phyloP scores from a whole-genome alignment of 2,888 invertebrate species.

The Drosophila neotestacea region DNA sequence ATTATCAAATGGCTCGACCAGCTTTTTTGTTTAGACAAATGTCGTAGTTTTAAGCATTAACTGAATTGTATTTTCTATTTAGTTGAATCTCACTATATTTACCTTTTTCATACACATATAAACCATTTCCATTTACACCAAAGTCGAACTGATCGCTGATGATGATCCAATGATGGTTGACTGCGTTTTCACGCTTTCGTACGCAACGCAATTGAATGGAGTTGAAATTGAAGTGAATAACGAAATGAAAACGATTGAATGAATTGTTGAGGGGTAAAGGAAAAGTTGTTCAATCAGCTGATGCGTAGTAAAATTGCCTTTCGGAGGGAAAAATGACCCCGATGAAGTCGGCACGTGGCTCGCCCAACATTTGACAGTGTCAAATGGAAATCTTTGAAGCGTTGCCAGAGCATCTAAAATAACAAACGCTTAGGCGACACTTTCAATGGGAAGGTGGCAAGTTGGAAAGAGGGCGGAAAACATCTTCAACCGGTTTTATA shows the following conservation, averaged over 20 bases:
- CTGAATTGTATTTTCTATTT: too few relatives aligned
- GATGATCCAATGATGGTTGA: conserved; percentile 21
- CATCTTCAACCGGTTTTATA: conserved; percentile 60
- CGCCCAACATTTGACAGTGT: conserved; percentile 15
- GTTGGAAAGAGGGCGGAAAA: not conserved
- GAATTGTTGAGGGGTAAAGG: conserved; percentile 13
- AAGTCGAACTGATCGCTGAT: conserved; percentile 7
- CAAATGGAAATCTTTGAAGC: conserved; percentile 59
- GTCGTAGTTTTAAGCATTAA: too few relatives aligned
- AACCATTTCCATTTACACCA: not conserved
- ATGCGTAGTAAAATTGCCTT: not conserved
- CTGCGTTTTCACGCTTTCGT: conserved; percentile 61
- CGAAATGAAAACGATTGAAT: conserved; percentile 16
- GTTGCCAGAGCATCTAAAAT: conserved; percentile 56
- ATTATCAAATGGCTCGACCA: too few relatives aligned
- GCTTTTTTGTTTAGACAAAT: too few relatives aligned
- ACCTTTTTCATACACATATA: not conserved
- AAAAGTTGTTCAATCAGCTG: conserved; percentile 8
- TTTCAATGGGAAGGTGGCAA: conserved; percentile 10
- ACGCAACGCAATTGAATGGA: conserved; percentile 47
- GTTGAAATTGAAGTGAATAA: conserved; percentile 29
- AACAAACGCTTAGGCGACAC: conserved; percentile 28
- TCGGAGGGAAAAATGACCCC: not conserved
- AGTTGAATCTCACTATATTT: too few relatives aligned
- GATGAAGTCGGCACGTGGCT: conserved; percentile 16